Base-by-base conservation (phyloP, 2,113 vertebrate species). In the Erpornis zantholeuca region DNA sequence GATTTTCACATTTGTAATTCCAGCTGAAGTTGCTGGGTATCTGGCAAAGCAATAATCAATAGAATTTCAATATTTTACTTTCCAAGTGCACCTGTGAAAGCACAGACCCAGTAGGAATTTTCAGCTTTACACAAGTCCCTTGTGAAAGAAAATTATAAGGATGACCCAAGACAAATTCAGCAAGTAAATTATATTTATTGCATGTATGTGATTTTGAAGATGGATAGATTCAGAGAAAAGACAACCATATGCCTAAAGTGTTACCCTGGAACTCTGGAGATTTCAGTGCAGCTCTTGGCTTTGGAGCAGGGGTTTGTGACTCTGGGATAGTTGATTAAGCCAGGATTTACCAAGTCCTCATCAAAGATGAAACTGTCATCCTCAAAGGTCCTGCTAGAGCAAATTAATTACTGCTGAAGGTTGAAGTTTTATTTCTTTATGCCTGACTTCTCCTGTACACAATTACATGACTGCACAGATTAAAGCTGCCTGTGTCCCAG, bases 171-270 rank as follows among this genome's bases (percentile, higher is more conserved):
- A 72, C 33, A 64, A 86, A 76, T 80, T 11, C 31, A 40, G 54
- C 24, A 73, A 36, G 22, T n/a, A 25, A 63, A 52, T 53, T 7
- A 25, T 28, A 73, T 31, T 28, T 69, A 36, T 38, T 61, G n/a
- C 38, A 31, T 5, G 9, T 19, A 22, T 0, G 2, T 40, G 31
- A 70, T 45, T 61, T 59, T 44, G 52, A 59, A 52, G 24, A 31
- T 21, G 11, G 33, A 22, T 28, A 15, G 56, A 29, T 27, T 68
- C 18, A 12, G 54, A 38, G n/a, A 44, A 70, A 22, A 81, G 56
- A 24, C 22, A 59, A 10, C 20, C 6, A 2, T 6, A 2, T 17
- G 9, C 19, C n/a, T 52, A 1, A 64, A 70, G 28, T 2, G 0
- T 21, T 59, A 29, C 15, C 18, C 23, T 64, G 78, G 45, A 60